These are phyloP conservation scores for Guaruba guarouba DNA, from an alignment of 2,113 vertebrate species.

Conservation along the genomic window DNA sequence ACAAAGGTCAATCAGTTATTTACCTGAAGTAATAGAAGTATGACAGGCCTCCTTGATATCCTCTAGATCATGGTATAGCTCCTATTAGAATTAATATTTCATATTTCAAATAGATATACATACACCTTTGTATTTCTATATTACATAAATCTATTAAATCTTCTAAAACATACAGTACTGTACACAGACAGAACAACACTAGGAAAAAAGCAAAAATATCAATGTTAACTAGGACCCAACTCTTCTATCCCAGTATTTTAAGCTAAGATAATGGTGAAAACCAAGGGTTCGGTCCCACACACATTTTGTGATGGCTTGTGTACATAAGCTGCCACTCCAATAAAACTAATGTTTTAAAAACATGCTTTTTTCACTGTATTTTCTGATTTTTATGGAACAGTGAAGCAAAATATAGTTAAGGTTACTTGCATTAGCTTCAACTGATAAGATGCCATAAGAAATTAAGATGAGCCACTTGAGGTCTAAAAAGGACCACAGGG, in stretches of 20 bases:
- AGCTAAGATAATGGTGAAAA: background rate
- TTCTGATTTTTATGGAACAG: conserved; percentile 17
- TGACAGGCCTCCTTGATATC: conserved; percentile 88
- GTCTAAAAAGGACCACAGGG: conserved; percentile 43
- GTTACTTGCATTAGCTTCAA: conserved; percentile 54
- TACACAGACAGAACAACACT: background rate
- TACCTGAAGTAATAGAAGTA: conserved; percentile 77
- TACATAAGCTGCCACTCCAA: background rate
- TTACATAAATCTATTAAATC: background rate
- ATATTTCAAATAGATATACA: background rate
- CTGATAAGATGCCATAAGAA: conserved; percentile 62
- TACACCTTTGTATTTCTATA: background rate
- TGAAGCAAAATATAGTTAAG: conserved; percentile 24
- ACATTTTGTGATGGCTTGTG: background rate
- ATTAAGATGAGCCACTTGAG: conserved; percentile 60
- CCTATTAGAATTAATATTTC: background rate
- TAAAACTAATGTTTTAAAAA: background rate
- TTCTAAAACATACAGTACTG: background rate
- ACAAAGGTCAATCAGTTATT: conserved; percentile 88
- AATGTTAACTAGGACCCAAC: background rate
- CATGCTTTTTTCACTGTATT: background rate
- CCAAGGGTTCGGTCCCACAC: background rate
- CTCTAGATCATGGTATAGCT: conserved; percentile 76
- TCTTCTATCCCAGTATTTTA: background rate
- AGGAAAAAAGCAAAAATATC: background rate